These are phyloP conservation scores for Cephus pygmeus DNA, from an alignment of 2,888 invertebrate species.

Conservation along the genomic window DNA sequence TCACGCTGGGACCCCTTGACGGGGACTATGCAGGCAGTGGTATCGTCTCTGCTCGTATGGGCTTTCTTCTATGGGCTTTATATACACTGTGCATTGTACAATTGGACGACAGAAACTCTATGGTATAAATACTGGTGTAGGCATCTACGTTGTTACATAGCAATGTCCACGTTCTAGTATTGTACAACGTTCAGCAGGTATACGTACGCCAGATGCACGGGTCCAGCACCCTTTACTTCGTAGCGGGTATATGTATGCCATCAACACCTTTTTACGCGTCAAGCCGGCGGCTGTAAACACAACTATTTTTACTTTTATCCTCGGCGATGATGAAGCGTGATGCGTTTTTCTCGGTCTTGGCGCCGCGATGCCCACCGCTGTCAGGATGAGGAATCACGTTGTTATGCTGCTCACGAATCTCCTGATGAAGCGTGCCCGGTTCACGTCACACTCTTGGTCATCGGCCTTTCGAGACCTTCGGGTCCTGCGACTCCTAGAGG, in stretches of 20 bases:
- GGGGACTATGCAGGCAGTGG: background rate
- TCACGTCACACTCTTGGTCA: constrained; percentile 15
- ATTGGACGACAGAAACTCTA: background rate
- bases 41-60: background rate
- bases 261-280: constrained; percentile 41
- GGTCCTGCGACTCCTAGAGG: background rate
- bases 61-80: background rate
- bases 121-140: background rate
- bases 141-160: background rate
- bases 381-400: constrained; percentile 24
- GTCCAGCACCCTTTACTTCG: background rate
- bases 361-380: constrained; percentile 14
- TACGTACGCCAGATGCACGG: background rate
- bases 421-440: constrained; percentile 16
- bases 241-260: constrained; percentile 16
- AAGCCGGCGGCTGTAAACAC: constrained; percentile 37
- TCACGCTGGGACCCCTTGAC: background rate
- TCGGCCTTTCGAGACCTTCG: constrained; percentile 9
- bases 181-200: background rate
- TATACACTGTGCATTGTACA: background rate
- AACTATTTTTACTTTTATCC: constrained; percentile 24
- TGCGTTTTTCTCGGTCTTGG: constrained; percentile 22
- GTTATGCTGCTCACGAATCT: constrained; percentile 23
- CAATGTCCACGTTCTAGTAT: background rate
- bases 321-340: constrained; percentile 12